A percentile compares a stretch with the other conserved stretches of the same genome.
phyloP scores from a whole-genome alignment of 1,140 invertebrate species.

The Drosophila sp. region DNA sequence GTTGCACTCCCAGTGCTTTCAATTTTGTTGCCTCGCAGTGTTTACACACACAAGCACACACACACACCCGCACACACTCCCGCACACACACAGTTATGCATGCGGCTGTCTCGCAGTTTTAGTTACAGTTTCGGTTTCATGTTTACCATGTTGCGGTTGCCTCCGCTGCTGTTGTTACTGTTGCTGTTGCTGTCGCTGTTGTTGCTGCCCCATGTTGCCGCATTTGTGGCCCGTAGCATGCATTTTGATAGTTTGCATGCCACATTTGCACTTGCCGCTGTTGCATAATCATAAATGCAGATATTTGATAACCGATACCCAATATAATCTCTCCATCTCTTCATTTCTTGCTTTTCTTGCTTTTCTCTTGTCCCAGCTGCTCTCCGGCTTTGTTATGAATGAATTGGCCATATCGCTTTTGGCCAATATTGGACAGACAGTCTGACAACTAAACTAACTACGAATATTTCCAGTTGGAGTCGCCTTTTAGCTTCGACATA shows the following conservation, averaged over 20 bases:
- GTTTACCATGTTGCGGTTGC: constrained; percentile 75
- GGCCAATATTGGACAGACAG: constrained; percentile 6
- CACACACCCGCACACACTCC: constrained; percentile 12
- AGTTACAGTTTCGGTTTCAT: constrained; percentile 81
- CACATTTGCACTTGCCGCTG: constrained; percentile 11
- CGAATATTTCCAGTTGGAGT: not conserved
- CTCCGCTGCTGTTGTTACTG: constrained; percentile 10
- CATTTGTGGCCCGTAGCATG: constrained; percentile 65
- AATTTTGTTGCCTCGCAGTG: constrained; percentile 63
- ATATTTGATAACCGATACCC: constrained; percentile 20
- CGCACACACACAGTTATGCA: constrained; percentile 1
- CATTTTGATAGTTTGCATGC: constrained; percentile 61
- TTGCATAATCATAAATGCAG: constrained; percentile 77
- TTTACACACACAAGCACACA: constrained; percentile 38
- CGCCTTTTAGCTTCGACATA: not conserved
- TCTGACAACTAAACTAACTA: not conserved
- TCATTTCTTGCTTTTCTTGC: not conserved
- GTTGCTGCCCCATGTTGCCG: constrained; percentile 33
- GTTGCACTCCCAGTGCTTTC: constrained; percentile 56
- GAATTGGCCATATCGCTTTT: constrained; percentile 58
- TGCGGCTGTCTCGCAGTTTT: constrained; percentile 57
- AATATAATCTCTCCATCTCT: constrained; percentile 38
- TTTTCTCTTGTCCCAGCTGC: constrained; percentile 33
- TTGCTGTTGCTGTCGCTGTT: constrained; percentile 25
- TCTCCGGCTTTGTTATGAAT: constrained; percentile 42